Conservation (phyloP, 2,113 vertebrate species). For the Scalopus aquaticus region DNA sequence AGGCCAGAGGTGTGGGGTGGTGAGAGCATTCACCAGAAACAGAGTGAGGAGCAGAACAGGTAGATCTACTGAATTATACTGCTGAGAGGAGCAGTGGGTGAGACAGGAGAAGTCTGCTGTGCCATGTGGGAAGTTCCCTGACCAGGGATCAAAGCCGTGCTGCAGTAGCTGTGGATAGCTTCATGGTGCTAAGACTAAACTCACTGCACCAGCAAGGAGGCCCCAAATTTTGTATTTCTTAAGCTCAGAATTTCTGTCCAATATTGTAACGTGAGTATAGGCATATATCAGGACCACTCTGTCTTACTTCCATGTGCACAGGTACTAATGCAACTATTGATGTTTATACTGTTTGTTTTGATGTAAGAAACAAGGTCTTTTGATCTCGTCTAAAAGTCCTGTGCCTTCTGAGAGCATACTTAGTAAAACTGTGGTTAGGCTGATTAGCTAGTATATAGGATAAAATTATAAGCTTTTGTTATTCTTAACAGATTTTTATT, state of each 20-base stretch:
- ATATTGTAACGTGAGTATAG: background rate
- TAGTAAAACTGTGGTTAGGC: background rate
- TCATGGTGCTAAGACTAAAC: accelerated
- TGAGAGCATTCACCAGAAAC: too few species aligned
- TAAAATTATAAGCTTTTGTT: background rate
- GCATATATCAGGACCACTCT: background rate
- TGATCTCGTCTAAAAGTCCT: background rate
- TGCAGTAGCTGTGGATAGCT: too few species aligned
- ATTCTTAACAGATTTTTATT: background rate
- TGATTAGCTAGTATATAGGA: background rate
- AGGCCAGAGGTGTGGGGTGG: too few species aligned
- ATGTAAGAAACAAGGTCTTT: background rate
- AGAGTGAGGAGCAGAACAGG: too few species aligned
- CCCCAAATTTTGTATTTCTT: too few species aligned
- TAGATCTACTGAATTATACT: too few species aligned
- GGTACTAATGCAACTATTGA: background rate
- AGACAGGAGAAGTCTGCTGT: too few species aligned
- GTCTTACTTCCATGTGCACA: background rate
- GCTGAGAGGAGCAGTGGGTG: too few species aligned
- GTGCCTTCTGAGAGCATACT: background rate
- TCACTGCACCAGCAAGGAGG: too few species aligned
- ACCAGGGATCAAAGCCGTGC: too few species aligned
- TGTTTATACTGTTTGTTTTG: background rate
- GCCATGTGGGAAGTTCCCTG: too few species aligned
- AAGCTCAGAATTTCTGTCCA: background rate